phyloP scores from a whole-genome alignment of 2,113 vertebrate species.

The Aldabrachelys gigantea region DNA sequence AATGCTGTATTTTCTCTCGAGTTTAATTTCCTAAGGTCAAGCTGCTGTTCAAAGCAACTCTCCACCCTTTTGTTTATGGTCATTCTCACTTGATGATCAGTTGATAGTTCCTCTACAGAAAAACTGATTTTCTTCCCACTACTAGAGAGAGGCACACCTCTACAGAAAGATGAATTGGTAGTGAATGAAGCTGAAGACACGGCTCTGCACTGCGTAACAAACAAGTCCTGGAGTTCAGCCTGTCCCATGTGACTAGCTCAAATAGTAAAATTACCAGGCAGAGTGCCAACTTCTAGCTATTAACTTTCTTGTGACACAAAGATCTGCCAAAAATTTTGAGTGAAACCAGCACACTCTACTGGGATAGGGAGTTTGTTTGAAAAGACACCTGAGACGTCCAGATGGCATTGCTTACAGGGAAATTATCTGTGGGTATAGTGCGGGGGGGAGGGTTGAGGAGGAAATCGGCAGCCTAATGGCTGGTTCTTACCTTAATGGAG shows the following conservation, averaged over 20 bases:
- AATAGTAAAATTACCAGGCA: neutral
- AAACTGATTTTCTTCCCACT: neutral
- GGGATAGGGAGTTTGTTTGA: neutral
- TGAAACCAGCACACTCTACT: neutral
- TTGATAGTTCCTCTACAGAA: neutral
- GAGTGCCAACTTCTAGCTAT: neutral
- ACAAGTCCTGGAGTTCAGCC: neutral
- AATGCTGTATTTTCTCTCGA: neutral
- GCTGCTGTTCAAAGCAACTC: neutral
- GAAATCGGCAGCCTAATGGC: neutral
- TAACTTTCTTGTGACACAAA: neutral
- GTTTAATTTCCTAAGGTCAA: neutral
- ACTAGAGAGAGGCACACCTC: neutral
- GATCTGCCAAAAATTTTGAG: neutral
- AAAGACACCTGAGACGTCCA: neutral
- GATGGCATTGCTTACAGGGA: neutral
- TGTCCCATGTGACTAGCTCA: neutral
- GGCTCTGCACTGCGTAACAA: neutral
- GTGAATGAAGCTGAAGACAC: accelerated
- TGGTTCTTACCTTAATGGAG: neutral
- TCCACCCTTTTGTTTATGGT: neutral
- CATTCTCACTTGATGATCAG: neutral
- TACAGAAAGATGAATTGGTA: neutral
- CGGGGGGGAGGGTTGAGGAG: too few species aligned
- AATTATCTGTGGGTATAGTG: slow-evolving; percentile 37